Evolutionary conservation across 2,113 vertebrate genomes (phyloP).

Genomic region (Catagonus wagneri): DNA sequence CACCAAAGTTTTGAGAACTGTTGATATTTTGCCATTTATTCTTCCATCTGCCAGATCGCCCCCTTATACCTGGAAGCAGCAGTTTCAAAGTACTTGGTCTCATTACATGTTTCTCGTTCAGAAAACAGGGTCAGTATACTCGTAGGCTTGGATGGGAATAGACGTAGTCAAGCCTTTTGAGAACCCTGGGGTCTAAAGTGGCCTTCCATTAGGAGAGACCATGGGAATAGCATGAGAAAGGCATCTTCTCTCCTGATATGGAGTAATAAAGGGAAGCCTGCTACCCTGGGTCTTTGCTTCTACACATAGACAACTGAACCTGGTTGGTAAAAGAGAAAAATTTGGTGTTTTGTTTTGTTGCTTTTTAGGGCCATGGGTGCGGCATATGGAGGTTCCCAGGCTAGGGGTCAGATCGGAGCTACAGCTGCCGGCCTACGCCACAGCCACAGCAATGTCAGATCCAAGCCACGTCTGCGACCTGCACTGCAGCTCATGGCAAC

Average conservation of each 20-base stretch:
- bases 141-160: neutral
- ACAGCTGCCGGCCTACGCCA: too few species aligned
- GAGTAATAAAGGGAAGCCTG: neutral
- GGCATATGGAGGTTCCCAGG: too few species aligned
- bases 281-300: conserved; percentile 36
- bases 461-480: too few species aligned
- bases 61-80: neutral
- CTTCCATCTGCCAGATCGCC: neutral
- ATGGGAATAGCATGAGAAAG: neutral
- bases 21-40: conserved; percentile 23
- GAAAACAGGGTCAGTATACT: conserved; percentile 19
- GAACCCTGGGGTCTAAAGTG: neutral
- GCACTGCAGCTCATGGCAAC: too few species aligned
- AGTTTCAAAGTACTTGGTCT: conserved; percentile 22
- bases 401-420: too few species aligned
- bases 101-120: conserved; percentile 35
- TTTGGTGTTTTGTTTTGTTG: too few species aligned
- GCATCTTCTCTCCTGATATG: neutral
- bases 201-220: conserved; percentile 25
- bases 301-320: neutral
- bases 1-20: neutral
- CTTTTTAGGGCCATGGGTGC: too few species aligned
- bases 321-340: conserved; percentile 34
- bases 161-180: conserved; percentile 30
- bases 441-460: too few species aligned